Base-by-base conservation (phyloP, 2,888 invertebrate genomes). In the Cosmorhoe ocellata region DNA sequence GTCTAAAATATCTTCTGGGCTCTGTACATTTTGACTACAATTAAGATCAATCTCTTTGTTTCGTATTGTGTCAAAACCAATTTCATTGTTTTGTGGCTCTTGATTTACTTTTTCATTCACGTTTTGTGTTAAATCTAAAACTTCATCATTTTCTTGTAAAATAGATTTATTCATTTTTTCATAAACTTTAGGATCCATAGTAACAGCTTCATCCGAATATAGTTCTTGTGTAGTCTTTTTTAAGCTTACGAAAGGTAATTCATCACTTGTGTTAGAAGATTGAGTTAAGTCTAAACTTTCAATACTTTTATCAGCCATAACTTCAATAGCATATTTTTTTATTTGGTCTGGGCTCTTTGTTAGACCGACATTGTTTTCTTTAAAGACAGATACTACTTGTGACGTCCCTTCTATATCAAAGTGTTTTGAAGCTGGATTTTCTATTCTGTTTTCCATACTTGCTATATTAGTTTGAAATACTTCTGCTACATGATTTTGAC, bases 231-330 rank as follows among this genome's bases (percentile, higher is more conserved):
- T 63, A 39, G 55, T 64, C 24, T 59, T 60, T 60, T 50, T 61
- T 31, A 81, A 56, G 43, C 76, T 56, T 18, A 82, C 66, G 54
- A 67, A 59, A 33, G 84, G 85, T 41, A 82, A 63, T 22, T 79
- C 76, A 59, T 74, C 69, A 64, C 66, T 67, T 26, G 76, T 76
- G 50, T 74, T 69, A 28, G 83, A 79, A 38, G 79, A 79, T 40
- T 84, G 80, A 27, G 81, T 84, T 45, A 84, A 64, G 62, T 84
- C 81, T 52, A 79, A 59, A 51, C 41, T 61, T 44, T 66, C 63
- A 50, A 37, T 26, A 27, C 36, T 39, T 26, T 59, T 50, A 14
- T 52, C 49, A n/a, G 33, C 40, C 10, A 8, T 26, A 31, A 50
- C 31, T 37, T 41, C 30, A 28, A 14, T 6, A 45, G 5, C 31